Evolutionary conservation across 2,113 vertebrate species (phyloP).

Genomic region (Melanerpes aurifrons): DNA sequence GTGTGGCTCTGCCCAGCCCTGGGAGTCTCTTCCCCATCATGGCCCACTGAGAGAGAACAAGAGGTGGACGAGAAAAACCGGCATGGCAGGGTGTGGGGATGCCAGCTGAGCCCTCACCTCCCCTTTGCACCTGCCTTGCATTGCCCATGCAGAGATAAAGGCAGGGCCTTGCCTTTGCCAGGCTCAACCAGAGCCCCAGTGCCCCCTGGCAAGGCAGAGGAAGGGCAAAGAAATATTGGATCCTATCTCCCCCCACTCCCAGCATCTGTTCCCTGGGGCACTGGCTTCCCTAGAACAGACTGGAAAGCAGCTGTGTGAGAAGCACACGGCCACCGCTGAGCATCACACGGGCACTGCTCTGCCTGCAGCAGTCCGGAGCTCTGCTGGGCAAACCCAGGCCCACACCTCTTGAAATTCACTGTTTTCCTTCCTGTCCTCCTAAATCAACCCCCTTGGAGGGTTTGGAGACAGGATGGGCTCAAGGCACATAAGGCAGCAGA

Average conservation of each 20-base stretch:
- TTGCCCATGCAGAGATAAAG: background rate
- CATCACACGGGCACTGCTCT: background rate
- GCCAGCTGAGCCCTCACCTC: background rate
- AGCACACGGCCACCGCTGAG: background rate
- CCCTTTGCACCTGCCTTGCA: background rate
- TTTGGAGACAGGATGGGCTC: background rate
- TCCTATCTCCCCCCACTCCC: fast-evolving
- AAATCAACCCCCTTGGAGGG: background rate
- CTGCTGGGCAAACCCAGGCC: slow-evolving; percentile 19
- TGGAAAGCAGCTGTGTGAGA: background rate
- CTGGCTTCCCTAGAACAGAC: background rate
- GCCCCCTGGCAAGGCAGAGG: background rate
- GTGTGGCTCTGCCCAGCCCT: background rate
- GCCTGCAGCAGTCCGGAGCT: background rate
- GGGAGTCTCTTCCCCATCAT: background rate
- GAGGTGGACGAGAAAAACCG: slow-evolving; percentile 52
- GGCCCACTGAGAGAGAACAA: background rate
- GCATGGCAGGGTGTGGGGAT: background rate
- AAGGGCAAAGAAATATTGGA: background rate
- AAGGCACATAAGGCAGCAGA: background rate
- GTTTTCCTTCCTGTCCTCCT: slow-evolving; percentile 33
- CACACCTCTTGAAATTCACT: background rate
- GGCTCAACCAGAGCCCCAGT: background rate
- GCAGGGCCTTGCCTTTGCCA: background rate
- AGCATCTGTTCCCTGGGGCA: background rate